These are phyloP conservation scores for Drosophila micromelanica DNA, from an alignment of 1,140 invertebrate species.

Conservation along the genomic window DNA sequence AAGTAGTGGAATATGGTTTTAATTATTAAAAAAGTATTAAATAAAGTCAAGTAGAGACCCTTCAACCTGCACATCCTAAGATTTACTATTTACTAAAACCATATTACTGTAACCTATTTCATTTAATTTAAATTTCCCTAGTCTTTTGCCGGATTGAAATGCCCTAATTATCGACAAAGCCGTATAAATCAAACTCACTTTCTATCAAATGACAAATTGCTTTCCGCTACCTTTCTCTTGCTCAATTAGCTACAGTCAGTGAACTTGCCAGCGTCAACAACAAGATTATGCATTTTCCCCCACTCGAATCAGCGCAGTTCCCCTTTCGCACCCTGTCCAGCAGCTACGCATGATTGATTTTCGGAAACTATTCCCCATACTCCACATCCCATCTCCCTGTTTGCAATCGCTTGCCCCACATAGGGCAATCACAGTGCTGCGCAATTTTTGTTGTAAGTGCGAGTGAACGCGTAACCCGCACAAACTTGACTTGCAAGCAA, in stretches of 20 bases:
- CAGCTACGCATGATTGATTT: conserved; percentile 63
- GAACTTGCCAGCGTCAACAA: conserved; percentile 52
- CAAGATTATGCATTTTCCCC: conserved; percentile 49
- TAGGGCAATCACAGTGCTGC: neutral
- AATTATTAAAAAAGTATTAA: neutral
- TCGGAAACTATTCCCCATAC: conserved; percentile 26
- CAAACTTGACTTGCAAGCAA: conserved; percentile 46
- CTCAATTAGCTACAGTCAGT: conserved; percentile 72
- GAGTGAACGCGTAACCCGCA: conserved; percentile 69
- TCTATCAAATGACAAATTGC: conserved; percentile 77
- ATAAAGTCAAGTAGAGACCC: neutral
- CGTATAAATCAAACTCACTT: conserved; percentile 71
- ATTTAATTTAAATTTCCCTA: neutral
- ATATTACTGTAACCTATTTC: neutral
- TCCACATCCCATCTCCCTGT: neutral
- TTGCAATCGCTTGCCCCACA: neutral
- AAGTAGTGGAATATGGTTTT: neutral
- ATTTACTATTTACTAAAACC: neutral
- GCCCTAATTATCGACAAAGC: conserved; percentile 39
- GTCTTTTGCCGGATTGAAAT: conserved; percentile 4
- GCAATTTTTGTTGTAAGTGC: conserved; percentile 41
- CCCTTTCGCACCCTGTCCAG: neutral
- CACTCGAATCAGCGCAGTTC: conserved; percentile 11
- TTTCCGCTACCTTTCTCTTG: conserved; percentile 74
- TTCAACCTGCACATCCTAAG: neutral